A percentile compares a stretch with the other conserved stretches of the same genome.
Conservation (phyloP, 2,113 vertebrate species). For the Platycercus adscitus region DNA sequence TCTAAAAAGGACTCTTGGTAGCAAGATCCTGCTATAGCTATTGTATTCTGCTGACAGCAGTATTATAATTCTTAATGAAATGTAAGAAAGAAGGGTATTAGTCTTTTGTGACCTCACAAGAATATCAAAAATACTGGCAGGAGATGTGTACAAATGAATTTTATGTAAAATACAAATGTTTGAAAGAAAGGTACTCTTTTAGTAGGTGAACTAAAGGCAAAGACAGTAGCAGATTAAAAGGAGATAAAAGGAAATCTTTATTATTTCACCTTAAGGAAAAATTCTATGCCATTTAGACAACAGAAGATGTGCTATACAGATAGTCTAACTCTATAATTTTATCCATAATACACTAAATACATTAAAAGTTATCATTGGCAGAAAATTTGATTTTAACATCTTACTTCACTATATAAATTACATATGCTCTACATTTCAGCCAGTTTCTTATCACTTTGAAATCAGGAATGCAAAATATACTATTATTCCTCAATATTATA, state of each 20-base stretch:
- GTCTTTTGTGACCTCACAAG: neutral
- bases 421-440: neutral
- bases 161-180: neutral
- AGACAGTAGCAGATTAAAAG: neutral
- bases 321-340: neutral
- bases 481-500: neutral
- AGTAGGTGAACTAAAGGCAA: neutral
- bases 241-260: neutral
- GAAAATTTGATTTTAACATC: neutral
- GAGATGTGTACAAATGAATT: neutral
- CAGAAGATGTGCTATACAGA: neutral
- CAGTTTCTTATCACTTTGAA: neutral
- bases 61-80: neutral
- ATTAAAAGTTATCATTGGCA: neutral
- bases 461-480: neutral
- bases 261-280: neutral
- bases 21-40: neutral
- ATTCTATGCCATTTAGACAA: neutral
- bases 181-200: accelerated
- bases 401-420: neutral
- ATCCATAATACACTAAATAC: neutral
- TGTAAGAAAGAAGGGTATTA: neutral
- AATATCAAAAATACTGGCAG: neutral
- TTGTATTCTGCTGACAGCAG: neutral
- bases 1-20: conserved; percentile 23